A percentile compares a stretch with the other conserved stretches of the same genome.
These are phyloP conservation scores for Wasmannia auropunctata DNA, from an alignment of 1,140 invertebrate genomes.

Conservation along the genomic window DNA sequence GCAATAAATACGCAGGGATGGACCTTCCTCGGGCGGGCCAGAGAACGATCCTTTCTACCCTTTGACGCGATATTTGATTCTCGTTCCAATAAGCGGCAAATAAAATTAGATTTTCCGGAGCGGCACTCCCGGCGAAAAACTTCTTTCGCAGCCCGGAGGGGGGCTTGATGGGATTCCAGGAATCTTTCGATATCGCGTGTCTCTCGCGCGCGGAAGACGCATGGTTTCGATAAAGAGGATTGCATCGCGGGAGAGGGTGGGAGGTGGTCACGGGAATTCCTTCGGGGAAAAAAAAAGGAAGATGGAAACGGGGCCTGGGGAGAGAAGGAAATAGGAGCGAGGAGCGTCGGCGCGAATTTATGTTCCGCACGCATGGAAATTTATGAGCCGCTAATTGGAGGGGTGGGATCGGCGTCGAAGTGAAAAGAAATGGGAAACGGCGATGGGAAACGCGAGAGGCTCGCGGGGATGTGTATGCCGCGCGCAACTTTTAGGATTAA, in stretches of 20 bases:
- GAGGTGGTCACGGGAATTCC: slow-evolving; percentile 26
- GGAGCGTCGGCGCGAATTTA: slow-evolving; percentile 52
- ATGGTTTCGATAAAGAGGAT: slow-evolving; percentile 51
- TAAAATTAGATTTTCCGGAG: slow-evolving; percentile 33
- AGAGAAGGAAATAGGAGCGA: background rate
- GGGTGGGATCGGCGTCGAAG: slow-evolving; percentile 16
- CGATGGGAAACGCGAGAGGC: background rate
- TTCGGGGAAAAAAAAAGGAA: background rate
- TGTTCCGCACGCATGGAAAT: slow-evolving; percentile 34
- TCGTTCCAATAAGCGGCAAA: slow-evolving; percentile 3
- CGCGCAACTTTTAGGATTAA: slow-evolving; percentile 57
- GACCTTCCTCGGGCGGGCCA: background rate
- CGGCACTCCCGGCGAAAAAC: slow-evolving; percentile 15
- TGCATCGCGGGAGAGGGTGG: background rate
- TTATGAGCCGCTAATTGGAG: slow-evolving; percentile 65
- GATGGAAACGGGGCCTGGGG: background rate
- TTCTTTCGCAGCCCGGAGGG: slow-evolving; percentile 40
- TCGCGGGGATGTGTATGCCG: slow-evolving; percentile 41
- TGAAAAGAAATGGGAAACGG: slow-evolving; percentile 4
- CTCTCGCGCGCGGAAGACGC: slow-evolving; percentile 43
- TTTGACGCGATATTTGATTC: slow-evolving; percentile 11
- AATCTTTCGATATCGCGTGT: slow-evolving; percentile 52
- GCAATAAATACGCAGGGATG: background rate
- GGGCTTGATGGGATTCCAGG: slow-evolving; percentile 26
- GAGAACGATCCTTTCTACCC: no score